Evolutionary conservation across 2,888 invertebrate genomes (phyloP).

Genomic region (Notodromas monacha): DNA sequence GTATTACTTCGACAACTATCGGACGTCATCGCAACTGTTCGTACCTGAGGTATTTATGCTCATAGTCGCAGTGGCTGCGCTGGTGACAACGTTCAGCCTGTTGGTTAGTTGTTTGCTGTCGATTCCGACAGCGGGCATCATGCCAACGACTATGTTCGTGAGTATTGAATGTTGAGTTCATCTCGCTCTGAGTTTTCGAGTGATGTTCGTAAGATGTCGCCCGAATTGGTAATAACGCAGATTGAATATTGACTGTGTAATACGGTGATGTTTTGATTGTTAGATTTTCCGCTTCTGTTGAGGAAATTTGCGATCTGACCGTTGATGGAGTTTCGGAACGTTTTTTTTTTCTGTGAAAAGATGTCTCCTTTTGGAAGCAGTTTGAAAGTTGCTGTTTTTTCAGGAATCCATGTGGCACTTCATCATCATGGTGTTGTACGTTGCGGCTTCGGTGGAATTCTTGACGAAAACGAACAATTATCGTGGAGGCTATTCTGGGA

Average conservation of each 20-base stretch:
- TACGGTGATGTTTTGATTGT: constrained; percentile 8
- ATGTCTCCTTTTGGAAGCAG: no score
- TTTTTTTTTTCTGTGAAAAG: no score
- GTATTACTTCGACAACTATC: constrained; percentile 21
- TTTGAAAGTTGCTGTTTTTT: no score
- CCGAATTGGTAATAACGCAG: neutral
- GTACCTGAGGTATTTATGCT: constrained; percentile 33
- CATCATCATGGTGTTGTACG: constrained; percentile 32
- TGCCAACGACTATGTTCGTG: constrained; percentile 44
- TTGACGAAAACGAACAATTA: constrained; percentile 25
- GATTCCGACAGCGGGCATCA: constrained; percentile 42
- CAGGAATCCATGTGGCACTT: constrained; percentile 54
- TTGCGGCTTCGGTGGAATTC: constrained; percentile 33
- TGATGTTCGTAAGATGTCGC: neutral
- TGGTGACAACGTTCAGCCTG: constrained; percentile 42
- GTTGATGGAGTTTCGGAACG: no score
- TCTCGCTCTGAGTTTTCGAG: neutral
- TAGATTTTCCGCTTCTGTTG: constrained; percentile 9
- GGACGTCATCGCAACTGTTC: constrained; percentile 11
- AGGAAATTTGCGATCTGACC: no score
- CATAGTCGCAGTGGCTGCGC: constrained; percentile 35
- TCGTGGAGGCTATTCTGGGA: constrained; percentile 11
- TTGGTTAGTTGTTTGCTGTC: constrained; percentile 39
- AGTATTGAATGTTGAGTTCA: no score
- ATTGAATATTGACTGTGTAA: no score